These are phyloP conservation scores for Tricholauxania praeusta DNA, from an alignment of 2,888 invertebrate genomes.

Conservation along the genomic window DNA sequence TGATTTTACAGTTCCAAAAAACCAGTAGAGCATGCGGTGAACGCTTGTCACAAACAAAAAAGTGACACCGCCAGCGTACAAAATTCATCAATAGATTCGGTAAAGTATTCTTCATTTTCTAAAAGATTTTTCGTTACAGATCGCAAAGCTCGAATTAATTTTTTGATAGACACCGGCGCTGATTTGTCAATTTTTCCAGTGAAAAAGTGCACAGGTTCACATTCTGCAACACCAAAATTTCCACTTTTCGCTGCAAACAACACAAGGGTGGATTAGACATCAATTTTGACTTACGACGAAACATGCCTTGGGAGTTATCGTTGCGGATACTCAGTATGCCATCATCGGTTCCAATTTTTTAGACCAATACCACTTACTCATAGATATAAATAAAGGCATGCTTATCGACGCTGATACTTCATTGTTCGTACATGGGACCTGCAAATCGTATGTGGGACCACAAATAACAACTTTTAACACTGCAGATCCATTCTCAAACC, in stretches of 20 bases:
- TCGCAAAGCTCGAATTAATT: constrained; percentile 7
- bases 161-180: neutral
- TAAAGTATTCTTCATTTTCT: constrained; percentile 9
- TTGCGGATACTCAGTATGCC: constrained; percentile 2
- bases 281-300: constrained; percentile 2
- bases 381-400: neutral
- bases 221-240: too few relatives aligned
- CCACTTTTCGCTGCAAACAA: too few relatives aligned
- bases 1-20: too few relatives aligned
- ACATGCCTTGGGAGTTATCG: constrained; percentile 1
- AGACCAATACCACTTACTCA: constrained; percentile 3
- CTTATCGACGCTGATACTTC: constrained; percentile 11
- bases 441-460: too few relatives aligned
- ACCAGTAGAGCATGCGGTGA: too few relatives aligned
- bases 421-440: neutral
- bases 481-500: neutral
- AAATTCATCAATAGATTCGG: neutral
- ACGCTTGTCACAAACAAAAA: too few relatives aligned
- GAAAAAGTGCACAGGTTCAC: too few relatives aligned
- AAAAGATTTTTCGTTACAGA: constrained; percentile 2
- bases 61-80: too few relatives aligned
- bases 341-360: constrained; percentile 11
- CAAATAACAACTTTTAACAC: constrained; percentile 12
- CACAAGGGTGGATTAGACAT: neutral
- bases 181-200: too few relatives aligned